Percentiles rank a stretch among this genome's conserved stretches.
phyloP scores from a whole-genome alignment of 2,888 invertebrate species.

The Cantharis flavilabris region DNA sequence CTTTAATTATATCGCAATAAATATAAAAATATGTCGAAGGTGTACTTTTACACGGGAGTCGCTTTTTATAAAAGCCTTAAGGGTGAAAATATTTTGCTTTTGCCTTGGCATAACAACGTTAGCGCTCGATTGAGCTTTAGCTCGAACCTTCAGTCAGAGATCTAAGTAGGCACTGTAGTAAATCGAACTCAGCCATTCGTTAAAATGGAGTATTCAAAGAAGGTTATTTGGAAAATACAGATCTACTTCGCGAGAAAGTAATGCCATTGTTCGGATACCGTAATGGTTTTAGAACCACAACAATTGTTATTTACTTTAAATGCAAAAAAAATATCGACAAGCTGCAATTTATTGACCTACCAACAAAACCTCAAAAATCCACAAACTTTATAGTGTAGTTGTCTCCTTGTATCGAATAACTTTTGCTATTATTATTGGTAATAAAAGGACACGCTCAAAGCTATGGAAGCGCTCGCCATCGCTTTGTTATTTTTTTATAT shows the following conservation, averaged over 20 bases:
- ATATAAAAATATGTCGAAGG: neutral
- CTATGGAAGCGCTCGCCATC: neutral
- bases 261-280: slow-evolving; percentile 5
- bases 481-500: neutral
- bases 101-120: slow-evolving; percentile 23
- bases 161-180: slow-evolving; percentile 24
- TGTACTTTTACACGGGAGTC: slow-evolving; percentile 4
- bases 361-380: neutral
- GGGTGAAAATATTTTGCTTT: slow-evolving; percentile 24
- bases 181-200: slow-evolving; percentile 26
- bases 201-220: slow-evolving; percentile 24
- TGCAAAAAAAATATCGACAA: neutral
- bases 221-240: slow-evolving; percentile 21
- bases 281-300: slow-evolving; percentile 3
- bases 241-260: slow-evolving; percentile 4
- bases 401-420: neutral
- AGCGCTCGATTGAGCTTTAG: slow-evolving; percentile 26
- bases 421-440: neutral
- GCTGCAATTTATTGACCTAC: neutral
- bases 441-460: neutral
- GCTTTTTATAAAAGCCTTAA: slow-evolving; percentile 4
- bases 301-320: neutral
- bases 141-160: slow-evolving; percentile 23
- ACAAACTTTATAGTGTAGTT: neutral
- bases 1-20: neutral